Evolutionary conservation across 2,113 vertebrate species (phyloP).

Genomic region (Hydrochoerus hydrochaeris): DNA sequence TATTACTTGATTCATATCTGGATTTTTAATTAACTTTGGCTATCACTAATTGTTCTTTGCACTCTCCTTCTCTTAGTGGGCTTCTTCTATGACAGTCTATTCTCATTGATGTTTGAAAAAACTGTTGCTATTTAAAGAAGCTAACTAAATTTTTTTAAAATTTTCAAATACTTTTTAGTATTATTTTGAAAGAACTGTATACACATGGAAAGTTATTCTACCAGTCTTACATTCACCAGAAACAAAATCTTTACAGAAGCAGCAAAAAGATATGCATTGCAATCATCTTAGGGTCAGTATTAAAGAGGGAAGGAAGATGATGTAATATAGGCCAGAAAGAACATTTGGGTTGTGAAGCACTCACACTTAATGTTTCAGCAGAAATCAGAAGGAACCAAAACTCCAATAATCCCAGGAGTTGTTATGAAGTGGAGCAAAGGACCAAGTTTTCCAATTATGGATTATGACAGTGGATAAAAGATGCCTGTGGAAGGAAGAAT

Average conservation of each 20-base stretch:
- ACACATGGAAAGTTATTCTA: not conserved
- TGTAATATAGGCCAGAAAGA: not conserved
- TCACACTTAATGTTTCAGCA: not conserved
- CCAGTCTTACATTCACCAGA: not conserved
- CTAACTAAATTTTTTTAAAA: not conserved
- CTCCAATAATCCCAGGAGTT: accelerated
- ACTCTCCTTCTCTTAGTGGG: not conserved
- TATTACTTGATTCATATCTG: not conserved
- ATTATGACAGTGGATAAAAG: too few relatives aligned
- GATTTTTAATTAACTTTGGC: not conserved
- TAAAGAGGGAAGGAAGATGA: not conserved
- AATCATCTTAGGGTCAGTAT: accelerated
- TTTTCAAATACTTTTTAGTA: not conserved
- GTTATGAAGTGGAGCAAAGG: not conserved
- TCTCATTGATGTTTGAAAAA: not conserved
- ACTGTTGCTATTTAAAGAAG: not conserved
- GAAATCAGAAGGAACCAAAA: not conserved
- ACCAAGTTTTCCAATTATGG: not conserved
- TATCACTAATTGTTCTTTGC: not conserved
- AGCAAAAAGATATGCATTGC: not conserved
- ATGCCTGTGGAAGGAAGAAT: not conserved
- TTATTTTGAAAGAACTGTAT: not conserved
- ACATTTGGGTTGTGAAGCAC: accelerated
- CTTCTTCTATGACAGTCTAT: not conserved
- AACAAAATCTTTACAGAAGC: not conserved